Evolutionary conservation across 1,140 invertebrate species (phyloP), one percentile per base, ranked within the genome.

Genomic region (Oedothorax gibbosus): DNA sequence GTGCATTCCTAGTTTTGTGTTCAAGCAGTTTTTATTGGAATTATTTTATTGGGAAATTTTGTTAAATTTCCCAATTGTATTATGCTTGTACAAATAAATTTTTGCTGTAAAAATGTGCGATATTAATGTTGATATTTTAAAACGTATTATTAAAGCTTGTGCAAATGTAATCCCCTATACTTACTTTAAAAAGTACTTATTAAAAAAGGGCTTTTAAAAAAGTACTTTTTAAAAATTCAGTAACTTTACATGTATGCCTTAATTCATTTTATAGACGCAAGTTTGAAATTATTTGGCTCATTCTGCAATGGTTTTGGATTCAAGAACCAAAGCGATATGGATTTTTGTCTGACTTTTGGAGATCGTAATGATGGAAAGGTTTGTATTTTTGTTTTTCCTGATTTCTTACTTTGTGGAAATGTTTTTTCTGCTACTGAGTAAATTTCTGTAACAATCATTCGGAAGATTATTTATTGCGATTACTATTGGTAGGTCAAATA

Each of bases 301-400:
- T 93, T 92, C 0, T 90, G 89, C 82, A 94, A 93, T 91, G 93
- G 93, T 7, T 93, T 94, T 90, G 93, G 93, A 5, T 91, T 93
- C 86, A 88, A 88, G 54, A 88, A 90, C 12, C 11, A 53, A 12
- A 93, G 92, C 87, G 93, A 94, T 89, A 88, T 94, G 50, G 93
- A 94, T 88, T 91, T 93, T 60, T 93, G 92, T 87, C 87, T 93
- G 73, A 93, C 92, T 9, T 92, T 93, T 87, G 87, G 88, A 49
- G 88, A 89, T 72, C 88, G 89, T 80, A 79, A 88, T 20, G 88
- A 86, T 77, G 88, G 88, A 76, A 87, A 89, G 80, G 86, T 87
- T 57, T 53, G 35, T 85, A 35, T 35, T 35, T 35, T 35, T 2
- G 35, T 35, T 35, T 35, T 35, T n/a, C n/a, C 35, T 35, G 5